These are phyloP conservation scores for Dasypus novemcinctus DNA, from an alignment of 2,113 vertebrate species.

Conservation along the genomic window DNA sequence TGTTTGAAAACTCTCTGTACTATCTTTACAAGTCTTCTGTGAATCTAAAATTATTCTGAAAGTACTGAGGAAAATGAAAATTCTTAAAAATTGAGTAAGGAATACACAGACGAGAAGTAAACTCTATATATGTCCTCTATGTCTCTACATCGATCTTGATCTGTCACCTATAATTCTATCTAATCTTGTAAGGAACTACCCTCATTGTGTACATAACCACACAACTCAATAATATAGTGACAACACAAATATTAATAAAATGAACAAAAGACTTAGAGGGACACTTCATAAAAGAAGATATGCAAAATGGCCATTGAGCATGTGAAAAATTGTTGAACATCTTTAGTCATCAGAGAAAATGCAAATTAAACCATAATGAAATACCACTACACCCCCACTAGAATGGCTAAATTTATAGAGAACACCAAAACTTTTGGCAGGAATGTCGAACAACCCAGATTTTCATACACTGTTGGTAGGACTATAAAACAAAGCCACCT, in stretches of 20 bases:
- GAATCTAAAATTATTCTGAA: conserved; percentile 54
- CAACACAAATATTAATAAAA: neutral
- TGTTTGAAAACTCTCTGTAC: conserved; percentile 18
- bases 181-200: neutral
- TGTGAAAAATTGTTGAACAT: conserved; percentile 16
- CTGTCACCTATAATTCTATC: neutral
- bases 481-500: neutral
- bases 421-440: conserved; percentile 31
- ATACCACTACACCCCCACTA: neutral
- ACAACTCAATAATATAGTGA: conserved; percentile 15
- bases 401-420: conserved; percentile 42
- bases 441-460: neutral
- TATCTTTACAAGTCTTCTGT: no score
- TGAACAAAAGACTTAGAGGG: neutral
- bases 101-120: neutral
- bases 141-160: no score
- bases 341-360: conserved; percentile 50
- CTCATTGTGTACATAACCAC: neutral
- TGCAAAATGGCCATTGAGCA: conserved; percentile 27
- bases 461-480: neutral
- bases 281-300: conserved; percentile 13
- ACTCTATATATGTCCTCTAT: neutral
- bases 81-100: conserved; percentile 39
- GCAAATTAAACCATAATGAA: conserved; percentile 30
- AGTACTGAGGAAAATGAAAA: neutral